phyloP scores from a whole-genome alignment of 2,797 vertebrate species.

The Pteronotus mesoamericanus region DNA sequence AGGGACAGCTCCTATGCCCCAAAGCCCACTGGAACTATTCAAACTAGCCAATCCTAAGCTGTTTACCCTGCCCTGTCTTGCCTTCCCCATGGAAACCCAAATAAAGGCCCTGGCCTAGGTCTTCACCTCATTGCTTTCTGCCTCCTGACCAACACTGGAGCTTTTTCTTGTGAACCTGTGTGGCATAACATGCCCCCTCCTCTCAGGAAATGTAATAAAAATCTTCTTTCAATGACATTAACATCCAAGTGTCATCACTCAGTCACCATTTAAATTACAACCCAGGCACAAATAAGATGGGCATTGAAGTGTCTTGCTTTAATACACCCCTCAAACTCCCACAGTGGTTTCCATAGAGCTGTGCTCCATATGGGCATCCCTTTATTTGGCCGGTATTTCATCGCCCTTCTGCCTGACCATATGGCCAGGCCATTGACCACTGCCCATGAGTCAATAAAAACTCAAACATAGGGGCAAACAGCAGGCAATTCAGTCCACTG shows the following conservation, averaged over 20 bases:
- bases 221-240: background rate
- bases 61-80: background rate
- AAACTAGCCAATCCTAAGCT: background rate
- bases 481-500: background rate
- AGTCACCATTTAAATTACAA: background rate
- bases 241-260: background rate
- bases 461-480: background rate
- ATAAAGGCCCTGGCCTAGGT: background rate
- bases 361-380: background rate
- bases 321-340: background rate
- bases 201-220: background rate
- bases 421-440: background rate
- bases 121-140: background rate
- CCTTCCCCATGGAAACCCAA: background rate
- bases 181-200: background rate
- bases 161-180: background rate
- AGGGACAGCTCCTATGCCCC: background rate
- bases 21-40: background rate
- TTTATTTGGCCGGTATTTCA: background rate
- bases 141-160: background rate
- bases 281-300: background rate
- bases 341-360: background rate
- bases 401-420: background rate
- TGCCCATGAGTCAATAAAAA: background rate
- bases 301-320: background rate